Evolutionary conservation across 1,140 invertebrate genomes (phyloP).

Genomic region (Oncopodura yosiiana): DNA sequence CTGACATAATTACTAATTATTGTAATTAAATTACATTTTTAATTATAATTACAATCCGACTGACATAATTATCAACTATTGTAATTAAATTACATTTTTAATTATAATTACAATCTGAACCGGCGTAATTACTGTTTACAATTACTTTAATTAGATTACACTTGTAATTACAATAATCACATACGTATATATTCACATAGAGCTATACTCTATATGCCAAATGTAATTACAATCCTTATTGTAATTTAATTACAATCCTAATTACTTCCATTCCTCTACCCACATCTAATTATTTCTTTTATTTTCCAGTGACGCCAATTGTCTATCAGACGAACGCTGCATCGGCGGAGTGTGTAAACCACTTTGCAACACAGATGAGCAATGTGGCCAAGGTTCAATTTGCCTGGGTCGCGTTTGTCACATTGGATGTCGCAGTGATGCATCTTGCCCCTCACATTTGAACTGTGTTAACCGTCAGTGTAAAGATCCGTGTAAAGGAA

Average conservation of each 20-base stretch:
- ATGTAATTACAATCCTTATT: too few relatives aligned
- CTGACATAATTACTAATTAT: too few relatives aligned
- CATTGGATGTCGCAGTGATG: conserved; percentile 69
- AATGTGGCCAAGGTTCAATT: conserved; percentile 67
- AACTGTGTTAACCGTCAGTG: conserved; percentile 74
- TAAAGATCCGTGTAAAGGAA: conserved; percentile 68
- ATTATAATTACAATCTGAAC: too few relatives aligned
- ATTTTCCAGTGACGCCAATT: conserved; percentile 60
- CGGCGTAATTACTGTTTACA: too few relatives aligned
- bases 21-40: too few relatives aligned
- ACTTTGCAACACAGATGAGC: conserved; percentile 71
- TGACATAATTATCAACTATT: too few relatives aligned
- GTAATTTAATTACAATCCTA: not conserved
- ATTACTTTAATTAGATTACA: too few relatives aligned
- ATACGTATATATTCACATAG: too few relatives aligned
- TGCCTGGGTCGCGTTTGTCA: conserved; percentile 77
- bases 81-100: too few relatives aligned
- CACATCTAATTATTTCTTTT: conserved; percentile 18
- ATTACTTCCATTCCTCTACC: not conserved
- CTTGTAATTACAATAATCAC: too few relatives aligned
- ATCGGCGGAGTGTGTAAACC: conserved; percentile 65
- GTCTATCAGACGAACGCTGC: conserved; percentile 72
- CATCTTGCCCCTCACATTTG: conserved; percentile 59
- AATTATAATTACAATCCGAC: too few relatives aligned
- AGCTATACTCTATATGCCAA: too few relatives aligned